Evolutionary conservation across 1,140 invertebrate genomes (phyloP), one percentile per base, ranked within the genome.

Genomic region (Matsumurasca onukii): DNA sequence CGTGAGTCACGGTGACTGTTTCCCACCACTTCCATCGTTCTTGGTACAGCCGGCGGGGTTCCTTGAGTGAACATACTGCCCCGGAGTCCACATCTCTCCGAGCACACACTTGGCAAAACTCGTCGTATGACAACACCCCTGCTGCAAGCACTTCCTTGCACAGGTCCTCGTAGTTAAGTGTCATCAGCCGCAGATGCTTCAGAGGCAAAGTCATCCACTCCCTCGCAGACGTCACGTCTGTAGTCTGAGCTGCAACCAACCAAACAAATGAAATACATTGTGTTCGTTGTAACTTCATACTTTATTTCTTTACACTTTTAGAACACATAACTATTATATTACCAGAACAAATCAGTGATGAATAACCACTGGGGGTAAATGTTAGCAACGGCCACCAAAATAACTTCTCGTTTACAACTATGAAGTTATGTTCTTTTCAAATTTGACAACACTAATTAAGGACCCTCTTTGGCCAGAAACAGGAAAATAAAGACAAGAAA

Each of bases 21-120:
- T 59, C 55, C 55, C 55, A 59, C 55, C 55, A 59, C 25, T 59
- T 59, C 55, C 55, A 59, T 3, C 55, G 55, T 27, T 59, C 55
- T 3, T 59, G 55, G n/a, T 27, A 59, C 24, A 24, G 2, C 22
- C 3, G 2, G 1, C 55, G 55, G 3, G 13, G 25, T 59, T 59
- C 55, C 55, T 59, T 59, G 5, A 59, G 12, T 13, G 22, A 27
- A n/a, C 55, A 59, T 27, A 59, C 30, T 5, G 55, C 30, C 5
- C 30, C 22, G 2, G 25, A 59, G 24, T 29, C 55, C 20, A 17
- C 12, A 12, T 59, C 55, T 27, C 22, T 59, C 24, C 24, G 25
- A 27, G 15, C 55, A 59, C 55, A 27, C 3, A 59, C 55, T 59
- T 59, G 55, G n/a, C 15, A 22, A 27, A 59, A 59, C 24, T 59